Conservation (phyloP, 37 sponge, comb jelly and placozoan genomes). For the Hexactinellida sp. region DNA sequence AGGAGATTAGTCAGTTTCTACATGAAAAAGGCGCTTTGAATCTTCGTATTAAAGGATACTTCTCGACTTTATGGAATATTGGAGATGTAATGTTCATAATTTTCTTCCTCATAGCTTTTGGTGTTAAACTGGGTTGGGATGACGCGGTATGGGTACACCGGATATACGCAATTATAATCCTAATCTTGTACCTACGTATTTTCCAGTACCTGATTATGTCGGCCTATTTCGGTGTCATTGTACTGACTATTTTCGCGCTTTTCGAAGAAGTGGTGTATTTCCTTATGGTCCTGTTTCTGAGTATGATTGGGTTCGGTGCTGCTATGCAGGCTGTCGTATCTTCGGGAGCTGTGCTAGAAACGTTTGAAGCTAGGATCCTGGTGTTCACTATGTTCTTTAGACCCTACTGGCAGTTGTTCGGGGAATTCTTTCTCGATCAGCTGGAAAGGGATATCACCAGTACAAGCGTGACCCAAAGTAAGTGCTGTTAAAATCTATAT, state of each 20-base stretch:
- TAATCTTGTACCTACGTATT: background rate
- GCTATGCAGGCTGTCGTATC: background rate
- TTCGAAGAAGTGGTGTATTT: background rate
- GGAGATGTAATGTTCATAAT: background rate
- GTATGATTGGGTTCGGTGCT: constrained; percentile 9
- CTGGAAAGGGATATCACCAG: background rate
- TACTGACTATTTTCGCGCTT: background rate
- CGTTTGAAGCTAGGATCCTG: background rate
- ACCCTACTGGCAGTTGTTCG: background rate
- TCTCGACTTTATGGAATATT: background rate
- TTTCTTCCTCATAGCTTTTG: background rate
- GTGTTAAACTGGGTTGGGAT: background rate
- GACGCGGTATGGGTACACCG: background rate
- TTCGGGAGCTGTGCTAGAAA: background rate
- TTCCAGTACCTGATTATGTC: constrained; percentile 12
- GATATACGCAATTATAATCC: background rate
- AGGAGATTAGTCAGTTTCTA: background rate
- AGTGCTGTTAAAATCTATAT: too few species aligned
- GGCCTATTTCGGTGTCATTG: background rate
- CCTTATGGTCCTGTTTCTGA: background rate
- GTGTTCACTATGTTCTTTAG: background rate
- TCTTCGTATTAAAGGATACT: background rate
- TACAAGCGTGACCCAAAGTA: background rate
- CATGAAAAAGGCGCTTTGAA: background rate
- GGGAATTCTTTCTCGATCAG: background rate